These are phyloP conservation scores for Chironex yamaguchii DNA, from an alignment of 30 jellyfish, hydroid and myxozoan genomes.

Conservation along the genomic window DNA sequence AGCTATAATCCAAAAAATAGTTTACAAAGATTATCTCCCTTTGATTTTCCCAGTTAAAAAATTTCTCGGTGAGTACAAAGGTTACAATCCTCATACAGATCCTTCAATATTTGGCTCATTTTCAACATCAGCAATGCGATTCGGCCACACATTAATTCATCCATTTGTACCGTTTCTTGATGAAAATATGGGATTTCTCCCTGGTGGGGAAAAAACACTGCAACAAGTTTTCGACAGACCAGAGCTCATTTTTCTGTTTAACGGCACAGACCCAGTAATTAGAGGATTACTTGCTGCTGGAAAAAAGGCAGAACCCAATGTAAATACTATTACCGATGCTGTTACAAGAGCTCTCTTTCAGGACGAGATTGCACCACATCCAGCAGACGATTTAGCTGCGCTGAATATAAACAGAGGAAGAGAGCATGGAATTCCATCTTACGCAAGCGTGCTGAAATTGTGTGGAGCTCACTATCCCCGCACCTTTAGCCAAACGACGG, in stretches of 20 bases:
- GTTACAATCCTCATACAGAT: not conserved
- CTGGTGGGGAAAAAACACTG: conserved; percentile 1
- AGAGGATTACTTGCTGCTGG: conserved; percentile 19
- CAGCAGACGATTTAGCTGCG: not conserved
- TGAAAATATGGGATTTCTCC: not conserved
- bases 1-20: not conserved
- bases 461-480: conserved; percentile 23
- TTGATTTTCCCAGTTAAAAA: not conserved
- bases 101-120: not conserved
- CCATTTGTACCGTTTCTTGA: conserved; percentile 15
- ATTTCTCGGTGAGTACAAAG: not conserved
- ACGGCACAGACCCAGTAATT: conserved; percentile 25
- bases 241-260: not conserved
- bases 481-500: not conserved
- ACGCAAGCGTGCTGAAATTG: conserved; percentile 22
- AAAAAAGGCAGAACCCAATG: not conserved
- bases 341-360: not conserved
- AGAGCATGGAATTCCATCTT: conserved; percentile 10
- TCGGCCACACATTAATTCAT: conserved; percentile 53
- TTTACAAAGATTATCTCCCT: not conserved
- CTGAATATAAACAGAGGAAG: not conserved
- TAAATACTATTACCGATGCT: not conserved
- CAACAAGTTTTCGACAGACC: conserved; percentile 22
- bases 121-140: conserved; percentile 55
- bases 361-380: conserved; percentile 2